Evolutionary conservation across 2,797 vertebrate species (phyloP).

Genomic region (Sylvilagus floridanus): DNA sequence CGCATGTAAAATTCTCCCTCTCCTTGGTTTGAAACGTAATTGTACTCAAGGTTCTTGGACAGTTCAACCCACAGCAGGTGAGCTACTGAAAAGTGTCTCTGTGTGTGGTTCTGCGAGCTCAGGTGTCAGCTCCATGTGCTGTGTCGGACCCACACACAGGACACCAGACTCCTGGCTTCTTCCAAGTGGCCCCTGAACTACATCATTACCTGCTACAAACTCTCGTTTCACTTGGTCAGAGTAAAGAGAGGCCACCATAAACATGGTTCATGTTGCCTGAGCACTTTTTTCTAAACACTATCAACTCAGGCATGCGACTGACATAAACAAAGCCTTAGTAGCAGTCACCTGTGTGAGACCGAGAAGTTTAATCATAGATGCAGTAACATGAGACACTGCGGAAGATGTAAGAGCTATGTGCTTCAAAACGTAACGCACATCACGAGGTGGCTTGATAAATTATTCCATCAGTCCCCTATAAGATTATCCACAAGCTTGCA

Average conservation of each 20-base stretch:
- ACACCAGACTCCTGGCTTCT: background rate
- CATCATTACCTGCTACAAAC: background rate
- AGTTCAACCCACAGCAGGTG: background rate
- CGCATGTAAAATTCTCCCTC: no score
- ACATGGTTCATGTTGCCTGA: background rate
- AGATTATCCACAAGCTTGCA: no score
- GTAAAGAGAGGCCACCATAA: background rate
- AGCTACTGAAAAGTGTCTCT: background rate
- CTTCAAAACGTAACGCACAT: background rate
- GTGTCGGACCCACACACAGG: background rate
- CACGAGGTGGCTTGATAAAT: no score
- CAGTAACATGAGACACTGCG: background rate
- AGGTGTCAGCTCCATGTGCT: background rate
- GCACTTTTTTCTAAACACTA: background rate
- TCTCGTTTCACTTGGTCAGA: background rate
- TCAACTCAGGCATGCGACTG: background rate
- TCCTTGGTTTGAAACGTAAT: no score
- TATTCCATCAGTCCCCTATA: no score
- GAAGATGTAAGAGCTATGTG: no score
- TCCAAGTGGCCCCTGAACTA: background rate
- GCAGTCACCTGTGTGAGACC: background rate
- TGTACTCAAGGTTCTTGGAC: background rate
- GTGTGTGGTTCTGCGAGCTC: background rate
- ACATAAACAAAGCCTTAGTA: background rate
- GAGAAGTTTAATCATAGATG: background rate